Conservation (phyloP, 2,888 invertebrate genomes). For the Xestoiulus laeticollis region DNA sequence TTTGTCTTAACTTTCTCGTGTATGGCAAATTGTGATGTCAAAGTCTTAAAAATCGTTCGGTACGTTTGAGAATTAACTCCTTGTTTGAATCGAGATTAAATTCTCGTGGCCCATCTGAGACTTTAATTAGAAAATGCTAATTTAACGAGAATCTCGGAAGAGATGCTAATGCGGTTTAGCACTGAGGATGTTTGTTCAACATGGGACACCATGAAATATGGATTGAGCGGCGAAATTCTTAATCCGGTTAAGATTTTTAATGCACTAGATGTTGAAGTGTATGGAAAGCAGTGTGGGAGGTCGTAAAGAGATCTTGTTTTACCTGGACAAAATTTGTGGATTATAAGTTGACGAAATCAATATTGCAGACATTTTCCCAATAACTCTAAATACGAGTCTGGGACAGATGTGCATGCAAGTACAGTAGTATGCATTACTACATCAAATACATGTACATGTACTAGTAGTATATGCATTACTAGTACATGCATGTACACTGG, state of each 20-base stretch:
- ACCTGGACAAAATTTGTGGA: not conserved
- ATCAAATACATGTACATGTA: too few species aligned
- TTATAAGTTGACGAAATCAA: too few species aligned
- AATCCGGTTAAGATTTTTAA: not conserved
- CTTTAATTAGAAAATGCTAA: constrained; percentile 6
- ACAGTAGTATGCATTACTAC: too few species aligned
- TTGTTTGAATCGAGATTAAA: not conserved
- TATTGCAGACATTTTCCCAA: too few species aligned
- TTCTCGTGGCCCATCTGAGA: not conserved
- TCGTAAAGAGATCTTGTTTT: not conserved
- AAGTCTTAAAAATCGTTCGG: not conserved
- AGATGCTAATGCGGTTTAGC: not conserved
- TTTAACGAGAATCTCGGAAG: constrained; percentile 20
- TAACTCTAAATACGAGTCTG: too few species aligned
- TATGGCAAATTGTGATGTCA: not conserved
- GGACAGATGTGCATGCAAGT: too few species aligned
- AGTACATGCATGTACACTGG: too few species aligned
- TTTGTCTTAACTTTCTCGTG: not conserved
- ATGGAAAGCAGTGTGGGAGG: too few species aligned
- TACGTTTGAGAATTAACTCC: constrained; percentile 5
- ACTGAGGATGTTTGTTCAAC: not conserved
- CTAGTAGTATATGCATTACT: too few species aligned
- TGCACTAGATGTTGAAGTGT: not conserved
- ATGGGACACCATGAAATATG: not conserved
- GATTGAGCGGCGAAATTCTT: not conserved